phyloP scores from a whole-genome alignment of 2,113 vertebrate species.

The Arothron firmamentum region DNA sequence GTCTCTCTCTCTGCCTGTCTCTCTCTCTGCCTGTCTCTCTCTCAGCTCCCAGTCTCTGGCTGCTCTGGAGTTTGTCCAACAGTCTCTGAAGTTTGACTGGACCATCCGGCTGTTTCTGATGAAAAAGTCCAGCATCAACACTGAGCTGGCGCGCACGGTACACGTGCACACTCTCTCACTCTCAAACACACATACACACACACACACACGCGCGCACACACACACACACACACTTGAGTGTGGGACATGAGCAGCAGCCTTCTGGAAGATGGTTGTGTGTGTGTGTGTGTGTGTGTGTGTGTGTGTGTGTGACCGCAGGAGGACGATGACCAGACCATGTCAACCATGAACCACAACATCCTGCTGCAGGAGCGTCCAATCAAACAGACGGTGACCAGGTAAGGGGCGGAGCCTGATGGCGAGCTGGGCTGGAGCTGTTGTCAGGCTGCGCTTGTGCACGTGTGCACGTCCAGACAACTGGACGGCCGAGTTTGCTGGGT shows the following conservation, averaged over 20 bases:
- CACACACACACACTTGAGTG: background rate
- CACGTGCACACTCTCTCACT: constrained; percentile 24
- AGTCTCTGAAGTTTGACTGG: constrained; percentile 88
- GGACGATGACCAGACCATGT: constrained; percentile 82
- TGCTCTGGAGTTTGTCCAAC: constrained; percentile 88
- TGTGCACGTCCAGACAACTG: too few species aligned
- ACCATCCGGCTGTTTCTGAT: constrained; percentile 85
- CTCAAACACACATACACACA: background rate
- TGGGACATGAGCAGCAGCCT: background rate
- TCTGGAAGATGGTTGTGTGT: background rate
- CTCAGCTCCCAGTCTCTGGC: constrained; percentile 84
- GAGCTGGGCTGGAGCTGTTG: too few species aligned
- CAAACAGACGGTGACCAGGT: constrained; percentile 97
- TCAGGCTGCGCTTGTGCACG: background rate
- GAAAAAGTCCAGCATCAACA: constrained; percentile 70
- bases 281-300: background rate
- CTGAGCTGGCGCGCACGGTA: constrained; percentile 84
- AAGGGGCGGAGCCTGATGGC: constrained; percentile 41
- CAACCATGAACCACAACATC: constrained; percentile 90
- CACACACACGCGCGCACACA: background rate
- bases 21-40: background rate
- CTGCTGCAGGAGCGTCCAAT: constrained; percentile 91
- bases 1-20: background rate
- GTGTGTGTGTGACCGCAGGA: constrained; percentile 63
- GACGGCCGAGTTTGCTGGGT: too few species aligned